Percentiles rank a stretch among this genome's conserved stretches.
phyloP scores from a whole-genome alignment of 2,888 invertebrate species.

The Anagyrus pseudococci region DNA sequence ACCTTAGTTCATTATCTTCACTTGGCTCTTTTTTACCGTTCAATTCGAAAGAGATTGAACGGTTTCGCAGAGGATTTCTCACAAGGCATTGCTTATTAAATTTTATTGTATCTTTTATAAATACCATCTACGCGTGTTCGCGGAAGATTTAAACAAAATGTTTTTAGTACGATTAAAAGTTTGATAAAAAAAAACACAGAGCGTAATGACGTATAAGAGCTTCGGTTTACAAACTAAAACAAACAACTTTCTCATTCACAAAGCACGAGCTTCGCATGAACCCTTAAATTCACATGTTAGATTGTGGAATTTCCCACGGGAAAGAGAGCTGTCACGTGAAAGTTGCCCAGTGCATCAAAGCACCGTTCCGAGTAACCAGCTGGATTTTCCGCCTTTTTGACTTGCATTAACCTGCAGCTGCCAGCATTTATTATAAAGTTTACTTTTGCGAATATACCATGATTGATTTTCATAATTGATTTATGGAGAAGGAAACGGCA shows the following conservation, averaged over 20 bases:
- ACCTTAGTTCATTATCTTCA: constrained; percentile 10
- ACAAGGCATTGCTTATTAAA: not conserved
- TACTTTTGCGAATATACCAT: too few relatives aligned
- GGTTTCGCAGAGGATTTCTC: not conserved
- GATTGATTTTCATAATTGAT: too few relatives aligned
- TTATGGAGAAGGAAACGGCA: too few relatives aligned
- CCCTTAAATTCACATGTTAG: constrained; percentile 11
- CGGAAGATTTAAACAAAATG: too few relatives aligned
- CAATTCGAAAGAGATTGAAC: constrained; percentile 19
- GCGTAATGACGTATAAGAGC: not conserved
- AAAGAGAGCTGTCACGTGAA: constrained; percentile 21
- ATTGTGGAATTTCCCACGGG: constrained; percentile 25
- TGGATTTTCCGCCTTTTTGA: constrained; percentile 21
- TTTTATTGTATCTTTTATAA: too few relatives aligned
- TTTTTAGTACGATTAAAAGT: not conserved
- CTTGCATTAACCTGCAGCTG: too few relatives aligned
- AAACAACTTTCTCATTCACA: constrained; percentile 11
- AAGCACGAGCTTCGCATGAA: constrained; percentile 1
- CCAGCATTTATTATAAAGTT: too few relatives aligned
- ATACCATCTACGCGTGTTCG: too few relatives aligned
- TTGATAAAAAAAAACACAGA: not conserved
- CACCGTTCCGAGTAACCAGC: not conserved
- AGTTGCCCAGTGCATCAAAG: constrained; percentile 20
- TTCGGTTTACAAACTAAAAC: not conserved
- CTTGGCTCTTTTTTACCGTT: constrained; percentile 15